Evolutionary conservation across 2,113 vertebrate species (phyloP), one percentile per base, ranked within the genome.

Genomic region (Okapia johnstoni): DNA sequence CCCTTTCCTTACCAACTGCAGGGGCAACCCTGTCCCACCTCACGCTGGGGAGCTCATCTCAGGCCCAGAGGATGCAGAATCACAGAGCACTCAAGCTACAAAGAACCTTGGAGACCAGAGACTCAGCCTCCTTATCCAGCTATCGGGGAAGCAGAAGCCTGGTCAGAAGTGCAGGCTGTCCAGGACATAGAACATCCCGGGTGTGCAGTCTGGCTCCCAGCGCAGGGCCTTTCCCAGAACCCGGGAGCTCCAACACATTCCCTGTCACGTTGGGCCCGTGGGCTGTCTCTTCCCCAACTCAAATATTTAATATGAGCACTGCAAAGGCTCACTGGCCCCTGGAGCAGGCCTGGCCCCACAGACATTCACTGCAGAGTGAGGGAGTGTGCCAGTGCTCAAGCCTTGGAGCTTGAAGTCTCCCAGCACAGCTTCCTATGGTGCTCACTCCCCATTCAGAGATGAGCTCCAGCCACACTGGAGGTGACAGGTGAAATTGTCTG

Each of bases 211-310:
- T 26, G 54, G 21, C 12, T 54, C 28, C 36, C 81, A 43, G 40
- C 26, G 4, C 14, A 50, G 11, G 40, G 28, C 90, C 15, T 84
- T 60, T 60, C 36, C 19, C 0, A 6, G 83, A 73, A 36, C 66
- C 30, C 11, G 17, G 13, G n/a, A 2, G 2, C 21, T 15, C 26
- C 3, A 1, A 11, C 54, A 88, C 5, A 5, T 28, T 6, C 8
- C 28, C 23, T 25, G 43, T 4, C 3, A 0, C 23, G 16, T 11
- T 33, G 52, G 21, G 83, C 40, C 40, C 1, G 0, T 1, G 1
- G 1, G 13, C n/a, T 30, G 9, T 30, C 85, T 92, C 7, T 36
- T 30, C 23, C 40, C 79, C 81, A 36, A 9, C 33, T 92, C 50
- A 3, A 6, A 77, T 76, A 40, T 15, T 76, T 76, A 26, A 26